A percentile compares a stretch with the other conserved stretches of the same genome.
Conservation (phyloP, 2,113 vertebrate genomes). For the Lucifuga dentata region DNA sequence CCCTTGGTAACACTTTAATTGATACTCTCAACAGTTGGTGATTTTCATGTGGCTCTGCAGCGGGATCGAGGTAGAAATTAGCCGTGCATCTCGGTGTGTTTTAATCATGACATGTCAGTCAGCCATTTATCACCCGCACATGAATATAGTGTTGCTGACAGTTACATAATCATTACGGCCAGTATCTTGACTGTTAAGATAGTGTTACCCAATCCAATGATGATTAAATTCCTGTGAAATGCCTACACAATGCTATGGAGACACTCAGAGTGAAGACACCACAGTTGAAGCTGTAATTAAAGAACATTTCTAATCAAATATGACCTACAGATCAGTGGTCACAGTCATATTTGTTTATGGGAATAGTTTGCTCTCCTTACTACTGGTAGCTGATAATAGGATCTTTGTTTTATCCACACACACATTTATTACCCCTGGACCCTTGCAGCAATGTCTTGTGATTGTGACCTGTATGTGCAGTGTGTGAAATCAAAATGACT, state of each 20-base stretch:
- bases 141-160: constrained; percentile 31
- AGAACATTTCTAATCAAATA: constrained; percentile 18
- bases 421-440: too few relatives aligned
- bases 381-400: constrained; percentile 11
- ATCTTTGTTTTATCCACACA: constrained; percentile 14
- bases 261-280: not conserved
- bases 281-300: not conserved
- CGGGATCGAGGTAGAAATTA: constrained; percentile 11
- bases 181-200: constrained; percentile 64
- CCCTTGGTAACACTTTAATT: constrained; percentile 49
- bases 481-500: constrained; percentile 26
- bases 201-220: constrained; percentile 52
- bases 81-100: constrained; percentile 6
- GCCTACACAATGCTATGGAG: constrained; percentile 16
- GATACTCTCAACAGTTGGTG: constrained; percentile 45
- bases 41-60: constrained; percentile 36
- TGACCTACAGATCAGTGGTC: not conserved
- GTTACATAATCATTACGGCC: constrained; percentile 66
- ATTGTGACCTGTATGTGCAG: constrained; percentile 29
- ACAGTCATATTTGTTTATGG: not conserved
- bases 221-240: constrained; percentile 43
- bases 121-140: constrained; percentile 35
- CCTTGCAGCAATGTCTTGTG: constrained; percentile 35
- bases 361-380: not conserved
- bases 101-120: constrained; percentile 54